Conservation (phyloP, 2,888 invertebrate species). For the Siphonodentalium dalli region DNA sequence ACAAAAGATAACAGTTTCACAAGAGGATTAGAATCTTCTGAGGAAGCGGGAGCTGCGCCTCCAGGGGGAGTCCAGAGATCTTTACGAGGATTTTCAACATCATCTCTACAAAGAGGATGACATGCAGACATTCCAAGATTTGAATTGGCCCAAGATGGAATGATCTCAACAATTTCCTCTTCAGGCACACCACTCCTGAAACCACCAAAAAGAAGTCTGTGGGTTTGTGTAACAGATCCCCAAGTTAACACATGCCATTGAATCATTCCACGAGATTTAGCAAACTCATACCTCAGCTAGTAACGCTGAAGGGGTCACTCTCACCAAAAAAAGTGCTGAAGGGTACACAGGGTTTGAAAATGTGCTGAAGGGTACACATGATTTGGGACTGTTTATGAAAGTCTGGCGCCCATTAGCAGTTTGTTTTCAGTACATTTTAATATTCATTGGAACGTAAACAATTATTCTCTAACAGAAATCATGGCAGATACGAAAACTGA, state of each 20-base stretch:
- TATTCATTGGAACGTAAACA: too few relatives aligned
- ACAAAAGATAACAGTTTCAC: slow-evolving; percentile 35
- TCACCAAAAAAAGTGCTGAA: too few relatives aligned
- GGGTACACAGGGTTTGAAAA: too few relatives aligned
- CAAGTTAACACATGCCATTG: slow-evolving; percentile 33
- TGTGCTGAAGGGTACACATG: too few relatives aligned
- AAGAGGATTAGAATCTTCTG: slow-evolving; percentile 32
- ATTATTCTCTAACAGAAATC: too few relatives aligned
- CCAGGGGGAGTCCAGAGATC: slow-evolving; percentile 38
- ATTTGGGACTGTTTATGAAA: too few relatives aligned
- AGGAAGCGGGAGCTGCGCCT: slow-evolving; percentile 30
- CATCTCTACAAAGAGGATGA: slow-evolving; percentile 33
- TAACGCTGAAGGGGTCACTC: too few relatives aligned
- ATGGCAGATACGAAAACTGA: too few relatives aligned
- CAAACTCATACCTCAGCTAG: slow-evolving; percentile 31
- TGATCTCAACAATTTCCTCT: background rate
- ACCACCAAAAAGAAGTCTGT: slow-evolving; percentile 18
- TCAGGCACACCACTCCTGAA: slow-evolving; percentile 11
- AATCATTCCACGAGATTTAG: slow-evolving; percentile 27
- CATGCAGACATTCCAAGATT: slow-evolving; percentile 16
- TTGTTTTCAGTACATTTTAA: too few relatives aligned
- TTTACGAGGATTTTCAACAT: slow-evolving; percentile 27
- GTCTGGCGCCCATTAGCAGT: too few relatives aligned
- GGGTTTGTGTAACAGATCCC: slow-evolving; percentile 24
- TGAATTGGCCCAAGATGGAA: slow-evolving; percentile 6